phyloP scores from a whole-genome alignment of 1,140 invertebrate genomes.

The Trypoxylus dichotomus region DNA sequence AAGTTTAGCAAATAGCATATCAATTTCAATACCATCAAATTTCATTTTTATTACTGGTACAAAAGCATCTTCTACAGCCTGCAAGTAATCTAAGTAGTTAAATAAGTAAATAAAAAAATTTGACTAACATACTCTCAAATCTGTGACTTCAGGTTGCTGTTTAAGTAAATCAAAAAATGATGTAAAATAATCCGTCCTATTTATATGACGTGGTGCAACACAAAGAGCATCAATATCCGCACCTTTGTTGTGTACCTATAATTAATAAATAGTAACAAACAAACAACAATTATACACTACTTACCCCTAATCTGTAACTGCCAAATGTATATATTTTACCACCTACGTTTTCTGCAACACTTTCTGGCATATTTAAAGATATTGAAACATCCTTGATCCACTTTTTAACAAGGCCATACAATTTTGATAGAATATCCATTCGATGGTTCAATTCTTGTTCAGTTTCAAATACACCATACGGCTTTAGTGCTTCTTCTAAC shows the following conservation, averaged over 20 bases:
- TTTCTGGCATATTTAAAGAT: constrained; percentile 85
- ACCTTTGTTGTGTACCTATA: constrained; percentile 94
- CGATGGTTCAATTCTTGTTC: constrained; percentile 89
- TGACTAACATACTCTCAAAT: constrained; percentile 67
- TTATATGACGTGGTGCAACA: constrained; percentile 95
- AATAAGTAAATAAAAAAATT: background rate
- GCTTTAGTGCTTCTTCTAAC: constrained; percentile 77
- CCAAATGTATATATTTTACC: constrained; percentile 99
- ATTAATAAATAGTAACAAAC: no score
- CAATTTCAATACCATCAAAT: constrained; percentile 98
- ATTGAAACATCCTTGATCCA: constrained; percentile 92
- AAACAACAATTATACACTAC: constrained; percentile 39
- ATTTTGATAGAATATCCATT: constrained; percentile 78
- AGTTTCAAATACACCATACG: constrained; percentile 91
- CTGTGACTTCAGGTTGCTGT: constrained; percentile 83
- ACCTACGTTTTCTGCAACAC: constrained; percentile 83
- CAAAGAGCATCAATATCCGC: constrained; percentile 99
- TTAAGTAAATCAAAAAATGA: constrained; percentile 93
- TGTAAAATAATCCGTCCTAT: constrained; percentile 91
- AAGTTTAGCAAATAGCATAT: constrained; percentile 95
- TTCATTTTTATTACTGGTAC: constrained; percentile 99
- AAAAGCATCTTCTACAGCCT: constrained; percentile 97
- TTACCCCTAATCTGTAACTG: constrained; percentile 82
- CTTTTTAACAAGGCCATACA: constrained; percentile 86
- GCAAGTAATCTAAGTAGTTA: constrained; percentile 40